Percentiles rank a stretch among this genome's conserved stretches.
Conservation (phyloP, 2,888 invertebrate species). For the Epinotia brunnichana region DNA sequence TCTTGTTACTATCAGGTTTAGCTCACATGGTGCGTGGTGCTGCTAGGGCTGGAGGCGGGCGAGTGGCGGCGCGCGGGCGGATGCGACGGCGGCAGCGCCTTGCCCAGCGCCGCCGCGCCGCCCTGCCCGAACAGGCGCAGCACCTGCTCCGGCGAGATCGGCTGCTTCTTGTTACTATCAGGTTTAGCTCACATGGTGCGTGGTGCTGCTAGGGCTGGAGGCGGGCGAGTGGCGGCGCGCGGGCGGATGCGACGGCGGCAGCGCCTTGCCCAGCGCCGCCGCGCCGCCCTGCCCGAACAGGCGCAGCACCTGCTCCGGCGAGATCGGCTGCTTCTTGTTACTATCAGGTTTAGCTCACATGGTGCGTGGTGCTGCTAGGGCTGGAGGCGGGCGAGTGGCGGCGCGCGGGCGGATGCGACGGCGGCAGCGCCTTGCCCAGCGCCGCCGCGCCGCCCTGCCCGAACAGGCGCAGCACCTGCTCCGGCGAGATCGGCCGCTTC, state of each 20-base stretch:
- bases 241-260: slow-evolving; percentile 76
- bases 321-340: no score
- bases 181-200: slow-evolving; percentile 85
- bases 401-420: slow-evolving; percentile 75
- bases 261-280: slow-evolving; percentile 72
- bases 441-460: slow-evolving; percentile 82
- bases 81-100: slow-evolving; percentile 77
- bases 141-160: no score
- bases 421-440: slow-evolving; percentile 77
- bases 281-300: no score
- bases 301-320: no score
- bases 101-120: slow-evolving; percentile 63
- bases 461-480: slow-evolving; percentile 89
- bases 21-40: slow-evolving; percentile 89
- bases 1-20: slow-evolving; percentile 45
- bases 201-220: slow-evolving; percentile 91
- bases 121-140: no score
- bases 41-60: slow-evolving; percentile 90
- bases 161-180: no score
- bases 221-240: slow-evolving; percentile 86
- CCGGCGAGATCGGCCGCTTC: slow-evolving; percentile 92
- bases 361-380: slow-evolving; percentile 91
- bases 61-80: slow-evolving; percentile 82
- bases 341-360: slow-evolving; percentile 74
- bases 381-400: slow-evolving; percentile 88